A percentile compares a stretch with the other conserved stretches of the same genome.
Conservation (phyloP, 2,888 invertebrate genomes). For the Tenthredo livida region DNA sequence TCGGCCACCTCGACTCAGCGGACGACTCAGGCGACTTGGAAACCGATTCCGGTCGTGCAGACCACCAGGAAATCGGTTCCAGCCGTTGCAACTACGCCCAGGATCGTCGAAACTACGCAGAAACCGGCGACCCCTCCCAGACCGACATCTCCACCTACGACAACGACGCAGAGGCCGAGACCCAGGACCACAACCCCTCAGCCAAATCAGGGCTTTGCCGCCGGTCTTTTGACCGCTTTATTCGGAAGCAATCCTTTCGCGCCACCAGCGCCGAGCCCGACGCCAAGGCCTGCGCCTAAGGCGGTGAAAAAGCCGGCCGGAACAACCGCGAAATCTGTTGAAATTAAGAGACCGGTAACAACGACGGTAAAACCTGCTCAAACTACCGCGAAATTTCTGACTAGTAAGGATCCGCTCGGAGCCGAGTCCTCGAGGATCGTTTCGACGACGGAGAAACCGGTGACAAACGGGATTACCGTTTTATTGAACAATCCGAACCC, state of each 20-base stretch:
- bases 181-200: slow-evolving; percentile 75
- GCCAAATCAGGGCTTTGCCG: slow-evolving; percentile 69
- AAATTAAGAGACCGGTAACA: slow-evolving; percentile 72
- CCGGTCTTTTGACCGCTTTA: slow-evolving; percentile 69
- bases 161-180: slow-evolving; percentile 65
- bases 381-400: slow-evolving; percentile 63
- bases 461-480: slow-evolving; percentile 23
- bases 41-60: slow-evolving; percentile 56
- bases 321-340: slow-evolving; percentile 80
- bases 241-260: slow-evolving; percentile 71
- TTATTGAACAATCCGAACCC: slow-evolving; percentile 64
- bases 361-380: slow-evolving; percentile 76
- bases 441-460: slow-evolving; percentile 16
- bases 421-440: slow-evolving; percentile 61
- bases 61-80: not conserved
- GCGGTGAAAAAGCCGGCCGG: slow-evolving; percentile 66
- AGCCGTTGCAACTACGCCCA: not conserved
- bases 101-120: not conserved
- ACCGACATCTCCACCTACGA: slow-evolving; percentile 44
- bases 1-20: slow-evolving; percentile 32
- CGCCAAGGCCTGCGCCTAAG: slow-evolving; percentile 56
- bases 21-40: slow-evolving; percentile 63
- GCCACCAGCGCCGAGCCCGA: slow-evolving; percentile 54
- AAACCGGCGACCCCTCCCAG: not conserved
- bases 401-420: slow-evolving; percentile 54